Base-by-base conservation (phyloP, 2,888 invertebrate species). In the Pollenia labialis region DNA sequence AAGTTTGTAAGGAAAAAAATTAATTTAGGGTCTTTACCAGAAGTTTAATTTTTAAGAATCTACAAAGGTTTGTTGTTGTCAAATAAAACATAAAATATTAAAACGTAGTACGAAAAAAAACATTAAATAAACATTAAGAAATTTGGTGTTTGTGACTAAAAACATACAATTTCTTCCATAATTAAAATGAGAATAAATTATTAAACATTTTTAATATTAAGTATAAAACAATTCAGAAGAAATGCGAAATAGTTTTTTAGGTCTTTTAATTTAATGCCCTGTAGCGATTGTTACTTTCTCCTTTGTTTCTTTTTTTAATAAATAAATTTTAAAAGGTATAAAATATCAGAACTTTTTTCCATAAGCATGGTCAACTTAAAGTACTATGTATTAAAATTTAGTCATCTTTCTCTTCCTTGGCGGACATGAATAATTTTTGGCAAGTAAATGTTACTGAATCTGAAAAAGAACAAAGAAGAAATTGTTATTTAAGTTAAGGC, bases 391-490 rank as follows among this genome's bases (percentile, higher is more conserved):
- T 14, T n/a, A n/a, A n/a, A 42, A 69, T 81, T 91, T 90, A 93
- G 81, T 93, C 93, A 88, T 92, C 89, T 88, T 93, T 93, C 90
- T 97, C 97, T 94, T 97, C 97, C 85, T 95, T 96, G 12, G 97
- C 96, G 12, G 96, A 96, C 90, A 97, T 91, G 90, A 97, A 96
- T 85, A 97, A 88, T 90, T 93, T 93, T 90, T 93, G 93, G 90
- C 92, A 93, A 62, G 89, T 90, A 87, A 88, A 91, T 40, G 91
- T 92, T 88, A 91, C 52, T 50, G 90, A 89, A 81, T 89, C 93
- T 93, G 87, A 68, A 90, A 88, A 85, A 77, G 68, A 54, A 64
- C 58, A 46, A 48, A 54, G 64, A 54, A 72, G 42, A 69, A 16
- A 60, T 4, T 32, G 4, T 32, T 32, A 32, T 32, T 23, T 32